Evolutionary conservation across 1,140 invertebrate genomes (phyloP), one percentile per base, ranked within the genome.

Genomic region (Anthonomus grandis): DNA sequence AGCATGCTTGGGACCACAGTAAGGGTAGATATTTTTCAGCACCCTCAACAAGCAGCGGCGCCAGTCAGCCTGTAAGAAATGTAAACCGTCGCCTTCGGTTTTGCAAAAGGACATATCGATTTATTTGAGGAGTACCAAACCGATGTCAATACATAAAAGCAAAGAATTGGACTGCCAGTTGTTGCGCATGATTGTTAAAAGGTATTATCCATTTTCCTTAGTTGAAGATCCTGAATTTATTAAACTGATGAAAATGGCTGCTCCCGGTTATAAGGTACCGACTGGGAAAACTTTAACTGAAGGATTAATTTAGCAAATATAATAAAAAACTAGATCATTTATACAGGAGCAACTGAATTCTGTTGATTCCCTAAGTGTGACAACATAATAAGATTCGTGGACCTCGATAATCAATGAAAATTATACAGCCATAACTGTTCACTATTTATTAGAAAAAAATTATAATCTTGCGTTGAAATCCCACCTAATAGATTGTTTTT

Each of bases 341-440:
- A 21, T 51, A 17, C 34, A 41, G 17, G 19, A 39, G 9, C 10
- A 51, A 15, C 18, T 51, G 9, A 39, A 39, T 23, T 22, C 15
- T 5, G 13, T 24, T 15, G 37, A 38, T 18, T 21, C 8, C 41
- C 5, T 39, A 12, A 39, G 34, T 41, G 18, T 51, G 12, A 39
- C 49, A 8, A 51, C 49, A 13, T n/a, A n/a, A n/a, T n/a, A n/a
- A n/a, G 36, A 51, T 24, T 22, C 18, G 8, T 51, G 49, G 49
- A 51, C 49, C 18, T 39, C 49, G 3, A 51, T 51, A 3, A 39
- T 19, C 23, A 51, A 39, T 23, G 36, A 39, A 39, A 51, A 39
- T 51, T 51, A 9, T 34, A 51, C 36, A 23, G 49, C 34, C n/a
- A 51, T 51, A 3, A 51, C 49, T n/a, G 34, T 25, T 15, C 49